These are phyloP conservation scores for Euwallacea similis DNA, from an alignment of 1,140 invertebrate species.

Conservation along the genomic window DNA sequence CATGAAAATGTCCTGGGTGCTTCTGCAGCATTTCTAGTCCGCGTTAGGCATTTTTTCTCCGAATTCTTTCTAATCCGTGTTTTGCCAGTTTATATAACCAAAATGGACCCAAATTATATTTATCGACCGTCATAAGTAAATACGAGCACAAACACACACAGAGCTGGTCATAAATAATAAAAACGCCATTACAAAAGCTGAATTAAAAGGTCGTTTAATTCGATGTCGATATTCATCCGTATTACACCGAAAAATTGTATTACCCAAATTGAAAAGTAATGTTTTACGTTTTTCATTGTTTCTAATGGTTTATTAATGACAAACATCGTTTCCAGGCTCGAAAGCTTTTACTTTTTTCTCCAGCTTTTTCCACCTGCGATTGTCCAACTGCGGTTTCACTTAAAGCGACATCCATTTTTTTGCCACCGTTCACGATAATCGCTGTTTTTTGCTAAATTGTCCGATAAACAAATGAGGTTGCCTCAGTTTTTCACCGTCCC, in stretches of 20 bases:
- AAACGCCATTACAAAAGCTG: constrained; percentile 30
- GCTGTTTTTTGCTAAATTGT: background rate
- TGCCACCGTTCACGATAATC: background rate
- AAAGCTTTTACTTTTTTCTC: constrained; percentile 27
- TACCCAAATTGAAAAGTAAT: constrained; percentile 37
- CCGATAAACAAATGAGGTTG: constrained; percentile 4
- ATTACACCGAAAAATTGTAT: constrained; percentile 34
- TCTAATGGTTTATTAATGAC: constrained; percentile 34
- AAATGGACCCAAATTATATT: no score
- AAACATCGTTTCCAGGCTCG: constrained; percentile 4
- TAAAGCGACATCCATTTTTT: background rate
- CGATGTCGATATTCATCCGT: constrained; percentile 19
- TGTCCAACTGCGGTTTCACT: background rate
- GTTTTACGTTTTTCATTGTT: constrained; percentile 28
- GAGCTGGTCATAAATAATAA: constrained; percentile 13
- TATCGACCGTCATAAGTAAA: background rate
- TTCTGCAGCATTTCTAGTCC: no score
- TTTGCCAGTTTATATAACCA: no score
- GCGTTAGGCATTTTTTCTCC: no score
- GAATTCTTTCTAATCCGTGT: no score
- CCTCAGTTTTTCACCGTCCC: background rate
- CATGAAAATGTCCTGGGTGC: no score
- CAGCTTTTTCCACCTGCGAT: background rate
- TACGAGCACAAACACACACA: background rate
- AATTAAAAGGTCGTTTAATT: constrained; percentile 33